Evolutionary conservation across 2,113 vertebrate genomes (phyloP), one percentile per base, ranked within the genome.

Genomic region (Apistogramma diplotaenia): DNA sequence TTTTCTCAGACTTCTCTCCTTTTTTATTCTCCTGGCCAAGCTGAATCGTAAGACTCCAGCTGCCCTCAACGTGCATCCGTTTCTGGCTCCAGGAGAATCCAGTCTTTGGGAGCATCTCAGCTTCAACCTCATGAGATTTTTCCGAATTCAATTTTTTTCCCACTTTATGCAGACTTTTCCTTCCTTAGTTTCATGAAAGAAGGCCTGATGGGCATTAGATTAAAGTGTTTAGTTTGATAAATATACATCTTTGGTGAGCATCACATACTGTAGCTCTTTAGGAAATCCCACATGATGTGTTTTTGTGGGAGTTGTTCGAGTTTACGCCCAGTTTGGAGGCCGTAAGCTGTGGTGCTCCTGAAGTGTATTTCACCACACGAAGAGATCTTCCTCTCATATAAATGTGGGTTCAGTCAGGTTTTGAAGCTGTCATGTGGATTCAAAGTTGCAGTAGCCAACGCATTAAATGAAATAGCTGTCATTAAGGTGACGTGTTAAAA

Each of bases 21-120:
- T 62, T 40, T 11, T 40, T 16, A 16, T 0, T 0, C 0, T 5
- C 8, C 2, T 19, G 16, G 7, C 49, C 23, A 67, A 46, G 15
- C 15, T 46, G 10, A 27, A 46, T 27, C 37, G 27, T 46, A 67
- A 3, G 27, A 27, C 27, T 46, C 61, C 62, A 67, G 62, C 37
- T 67, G 23, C 40, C 23, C 25, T 65, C 61, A 67, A 67, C 18
- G 3, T 23, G 37, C 61, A 67, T 67, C 40, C 27, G 40, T 67
- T 19, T 15, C 8, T 67, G 37, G 61, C 37, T 46, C 46, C 23
- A 8, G 18, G 61, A 46, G 61, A 27, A 46, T 46, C 8, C 23
- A 3, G 37, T 16, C 8, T 67, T 62, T 65, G 4, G 60, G 23
- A 65, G 60, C 13, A 10, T 65, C 60, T n/a, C n/a, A n/a, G n/a